Base-by-base conservation (phyloP, 1,140 invertebrate genomes). In the Dufourea novaeangliae region DNA sequence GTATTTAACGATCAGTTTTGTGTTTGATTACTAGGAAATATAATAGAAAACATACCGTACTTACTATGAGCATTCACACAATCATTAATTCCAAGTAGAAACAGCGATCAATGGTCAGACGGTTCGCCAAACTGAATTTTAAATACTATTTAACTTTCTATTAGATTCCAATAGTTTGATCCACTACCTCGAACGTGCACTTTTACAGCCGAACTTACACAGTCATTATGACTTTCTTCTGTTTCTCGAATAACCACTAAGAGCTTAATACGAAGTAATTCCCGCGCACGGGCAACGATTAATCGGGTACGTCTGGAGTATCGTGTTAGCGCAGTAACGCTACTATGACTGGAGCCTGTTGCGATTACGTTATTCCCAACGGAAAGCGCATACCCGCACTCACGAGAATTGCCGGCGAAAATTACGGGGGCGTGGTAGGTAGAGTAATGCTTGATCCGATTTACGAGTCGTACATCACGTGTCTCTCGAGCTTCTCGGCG, bases 241-340 rank as follows among this genome's bases (percentile, higher is more conserved):
- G 20, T 39, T 20, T 20, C 20, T 14, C 11, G 20, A 50, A 50
- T 50, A 50, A 50, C 20, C n/a, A 6, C 6, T 50, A 50, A 50
- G 46, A 17, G 27, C 32, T 69, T 69, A 59, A 76, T 69, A 29
- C 29, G 17, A 69, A 59, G 66, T 59, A 69, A 69, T 76, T 76
- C 59, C 54, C 17, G 25, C 14, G 25, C 14, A n/a, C n/a, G 44
- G 11, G 37, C 57, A 75, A 75, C 72, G 72, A 74, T 68, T 52
- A 46, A 68, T 57, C 57, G 68, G 68, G 52, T 32, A 52, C 72
- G 57, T 75, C 63, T 68, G 72, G 72, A 25, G 27, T 27, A 75
- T 68, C 29, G 39, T 37, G 73, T 50, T 59, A 76, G 69, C 32
- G 41, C 54, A 76, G 66, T 64, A 37, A 59, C 12, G 64, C 54